These are phyloP conservation scores for Ormyrus pomaceus DNA, from an alignment of 2,888 invertebrate genomes.

Conservation along the genomic window DNA sequence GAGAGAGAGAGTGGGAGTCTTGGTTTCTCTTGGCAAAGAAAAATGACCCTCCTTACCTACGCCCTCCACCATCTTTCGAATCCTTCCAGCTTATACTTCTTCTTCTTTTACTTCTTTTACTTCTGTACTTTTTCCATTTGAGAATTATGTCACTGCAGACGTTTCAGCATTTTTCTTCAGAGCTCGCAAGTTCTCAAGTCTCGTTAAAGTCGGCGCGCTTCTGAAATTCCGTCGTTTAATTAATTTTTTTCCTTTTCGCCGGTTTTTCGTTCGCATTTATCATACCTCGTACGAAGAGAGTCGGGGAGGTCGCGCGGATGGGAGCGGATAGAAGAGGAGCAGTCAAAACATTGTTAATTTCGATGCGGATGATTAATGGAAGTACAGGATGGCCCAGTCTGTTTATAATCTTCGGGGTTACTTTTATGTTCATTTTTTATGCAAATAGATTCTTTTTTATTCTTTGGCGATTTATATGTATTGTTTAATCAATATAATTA, in stretches of 20 bases:
- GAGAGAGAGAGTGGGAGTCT: slow-evolving; percentile 58
- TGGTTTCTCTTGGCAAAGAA: slow-evolving; percentile 65
- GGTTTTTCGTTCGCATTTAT: slow-evolving; percentile 23
- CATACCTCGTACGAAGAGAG: not conserved
- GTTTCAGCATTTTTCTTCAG: slow-evolving; percentile 47
- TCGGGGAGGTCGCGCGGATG: no score
- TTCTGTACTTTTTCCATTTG: slow-evolving; percentile 54
- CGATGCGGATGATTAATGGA: not conserved
- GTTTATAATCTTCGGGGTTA: no score
- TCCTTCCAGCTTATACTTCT: slow-evolving; percentile 45
- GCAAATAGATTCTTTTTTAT: no score
- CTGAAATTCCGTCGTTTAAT: slow-evolving; percentile 46
- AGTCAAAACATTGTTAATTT: not conserved
- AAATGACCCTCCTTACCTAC: slow-evolving; percentile 58
- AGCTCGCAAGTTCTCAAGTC: slow-evolving; percentile 44
- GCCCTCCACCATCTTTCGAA: slow-evolving; percentile 23
- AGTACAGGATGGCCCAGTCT: not conserved
- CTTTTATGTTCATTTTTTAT: no score
- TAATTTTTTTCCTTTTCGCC: slow-evolving; percentile 34
- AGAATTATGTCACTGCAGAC: slow-evolving; percentile 55
- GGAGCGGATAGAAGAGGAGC: no score
- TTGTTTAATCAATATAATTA: no score
- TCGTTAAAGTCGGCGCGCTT: slow-evolving; percentile 43
- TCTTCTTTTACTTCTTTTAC: slow-evolving; percentile 32
- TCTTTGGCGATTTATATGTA: no score